Evolutionary conservation across 2,888 invertebrate genomes (phyloP).

Genomic region (Idaea straminata): DNA sequence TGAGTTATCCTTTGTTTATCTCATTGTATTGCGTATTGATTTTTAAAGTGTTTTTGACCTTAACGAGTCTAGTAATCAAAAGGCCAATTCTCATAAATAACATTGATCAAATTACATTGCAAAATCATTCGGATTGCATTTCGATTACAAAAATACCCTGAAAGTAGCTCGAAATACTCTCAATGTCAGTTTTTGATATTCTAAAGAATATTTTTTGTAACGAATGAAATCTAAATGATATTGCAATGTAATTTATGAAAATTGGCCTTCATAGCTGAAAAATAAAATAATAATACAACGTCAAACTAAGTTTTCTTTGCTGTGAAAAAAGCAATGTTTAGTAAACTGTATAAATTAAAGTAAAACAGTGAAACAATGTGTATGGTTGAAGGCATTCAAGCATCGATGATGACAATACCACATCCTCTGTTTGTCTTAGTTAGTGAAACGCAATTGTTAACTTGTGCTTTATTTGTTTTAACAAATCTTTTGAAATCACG

Average conservation of each 20-base stretch:
- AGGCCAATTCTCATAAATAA: not conserved
- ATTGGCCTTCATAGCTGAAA: not conserved
- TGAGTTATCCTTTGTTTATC: conserved; percentile 58
- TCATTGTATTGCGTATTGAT: conserved; percentile 8
- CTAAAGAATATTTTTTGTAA: no score
- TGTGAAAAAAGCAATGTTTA: not conserved
- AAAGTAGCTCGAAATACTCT: no score
- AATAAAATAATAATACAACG: not conserved
- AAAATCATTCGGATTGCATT: no score
- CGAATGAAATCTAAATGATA: no score
- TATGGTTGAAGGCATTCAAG: conserved; percentile 37
- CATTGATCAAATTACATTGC: no score
- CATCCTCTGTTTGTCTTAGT: conserved; percentile 72
- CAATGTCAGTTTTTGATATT: no score
- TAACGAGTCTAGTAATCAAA: not conserved
- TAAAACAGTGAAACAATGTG: conserved; percentile 34
- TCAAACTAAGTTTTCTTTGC: conserved; percentile 8
- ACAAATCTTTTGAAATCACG: conserved; percentile 56
- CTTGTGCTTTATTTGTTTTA: conserved; percentile 58
- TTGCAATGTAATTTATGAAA: no score
- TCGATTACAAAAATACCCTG: no score
- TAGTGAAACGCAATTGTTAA: conserved; percentile 68
- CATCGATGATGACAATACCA: conserved; percentile 59
- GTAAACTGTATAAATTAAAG: conserved; percentile 36
- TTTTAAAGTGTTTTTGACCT: not conserved